These are phyloP conservation scores for Cephus sareptanus DNA, from an alignment of 2,888 invertebrate species.

Conservation along the genomic window DNA sequence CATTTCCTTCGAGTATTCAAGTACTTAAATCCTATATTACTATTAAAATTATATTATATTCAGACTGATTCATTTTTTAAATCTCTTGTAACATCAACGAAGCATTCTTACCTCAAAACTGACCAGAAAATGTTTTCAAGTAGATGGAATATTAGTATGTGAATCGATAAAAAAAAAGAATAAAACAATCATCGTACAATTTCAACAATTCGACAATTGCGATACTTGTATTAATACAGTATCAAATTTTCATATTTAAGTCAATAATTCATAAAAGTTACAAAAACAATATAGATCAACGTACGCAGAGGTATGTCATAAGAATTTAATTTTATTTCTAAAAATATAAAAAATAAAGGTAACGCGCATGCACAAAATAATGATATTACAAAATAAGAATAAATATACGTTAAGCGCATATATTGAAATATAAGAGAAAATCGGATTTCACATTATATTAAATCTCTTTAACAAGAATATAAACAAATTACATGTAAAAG, in stretches of 20 bases:
- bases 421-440: not conserved
- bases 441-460: not conserved
- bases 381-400: not conserved
- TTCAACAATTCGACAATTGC: not conserved
- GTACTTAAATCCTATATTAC: too few species aligned
- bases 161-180: too few species aligned
- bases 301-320: too few species aligned
- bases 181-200: too few species aligned
- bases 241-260: not conserved
- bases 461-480: not conserved
- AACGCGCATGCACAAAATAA: not conserved
- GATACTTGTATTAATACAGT: not conserved
- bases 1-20: too few species aligned
- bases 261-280: not conserved
- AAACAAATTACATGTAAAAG: not conserved
- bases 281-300: not conserved
- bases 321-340: too few species aligned
- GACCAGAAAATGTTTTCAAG: too few species aligned
- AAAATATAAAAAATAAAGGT: not conserved
- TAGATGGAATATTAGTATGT: too few species aligned
- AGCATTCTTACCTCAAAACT: too few species aligned
- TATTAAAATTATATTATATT: too few species aligned
- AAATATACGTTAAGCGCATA: not conserved
- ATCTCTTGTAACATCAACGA: too few species aligned
- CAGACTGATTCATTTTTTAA: too few species aligned